These are phyloP conservation scores for Octonoba sinensis DNA, from an alignment of 2,888 invertebrate species.

Conservation along the genomic window DNA sequence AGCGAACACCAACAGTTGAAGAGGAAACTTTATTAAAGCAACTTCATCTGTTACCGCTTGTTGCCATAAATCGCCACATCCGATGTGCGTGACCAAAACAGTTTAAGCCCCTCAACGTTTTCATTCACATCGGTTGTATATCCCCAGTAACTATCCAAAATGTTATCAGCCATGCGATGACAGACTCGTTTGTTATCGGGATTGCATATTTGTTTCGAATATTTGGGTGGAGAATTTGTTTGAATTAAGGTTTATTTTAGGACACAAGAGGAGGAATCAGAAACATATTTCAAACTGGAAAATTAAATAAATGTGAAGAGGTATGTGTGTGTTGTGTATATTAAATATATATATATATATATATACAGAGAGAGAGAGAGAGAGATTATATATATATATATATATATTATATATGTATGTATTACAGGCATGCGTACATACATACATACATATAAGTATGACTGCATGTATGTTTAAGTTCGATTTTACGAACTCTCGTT, in stretches of 20 bases:
- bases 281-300: conserved; percentile 1
- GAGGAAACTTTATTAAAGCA: not conserved
- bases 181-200: conserved; percentile 25
- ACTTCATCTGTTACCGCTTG: conserved; percentile 22
- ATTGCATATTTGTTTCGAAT: conserved; percentile 29
- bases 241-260: no score
- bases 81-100: conserved; percentile 43
- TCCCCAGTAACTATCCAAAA: conserved; percentile 15
- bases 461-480: no score
- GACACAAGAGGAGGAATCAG: no score
- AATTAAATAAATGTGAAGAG: not conserved
- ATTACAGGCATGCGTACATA: not conserved
- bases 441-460: no score
- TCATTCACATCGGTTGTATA: conserved; percentile 11
- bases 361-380: no score
- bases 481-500: no score
- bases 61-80: conserved; percentile 12
- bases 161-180: conserved; percentile 31
- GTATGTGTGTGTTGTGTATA: not conserved
- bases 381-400: no score
- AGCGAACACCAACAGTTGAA: not conserved
- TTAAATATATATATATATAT: no score
- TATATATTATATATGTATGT: no score
- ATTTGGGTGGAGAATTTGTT: not conserved
- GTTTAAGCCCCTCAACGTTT: conserved; percentile 17